Evolutionary conservation across 2,113 vertebrate genomes (phyloP), one percentile per base, ranked within the genome.

Genomic region (Panurus biarmicus): DNA sequence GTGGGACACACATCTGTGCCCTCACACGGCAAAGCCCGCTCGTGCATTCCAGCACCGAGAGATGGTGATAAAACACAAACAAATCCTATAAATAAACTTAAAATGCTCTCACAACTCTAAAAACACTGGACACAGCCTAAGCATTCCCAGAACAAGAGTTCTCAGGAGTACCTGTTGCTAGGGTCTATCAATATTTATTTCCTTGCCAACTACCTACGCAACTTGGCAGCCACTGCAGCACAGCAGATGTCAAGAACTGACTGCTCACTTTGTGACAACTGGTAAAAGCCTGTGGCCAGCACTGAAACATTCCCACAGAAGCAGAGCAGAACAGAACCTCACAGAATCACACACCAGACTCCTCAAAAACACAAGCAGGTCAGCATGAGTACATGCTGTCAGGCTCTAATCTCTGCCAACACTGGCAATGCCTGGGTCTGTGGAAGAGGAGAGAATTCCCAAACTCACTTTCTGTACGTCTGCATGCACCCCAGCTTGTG

Each of bases 181-280:
- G 77, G 85, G 60, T 38, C 89, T 95, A 90, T 90, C 93, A 97
- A 80, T 86, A 91, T 95, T 93, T 96, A 86, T 75, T 94, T 89
- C 89, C 87, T 89, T 75, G 88, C 72, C 92, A 82, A 84, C 84
- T 78, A 94, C 93, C 85, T 81, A 80, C 7, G 2, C 90, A 40
- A 16, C 87, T 95, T 94, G 92, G 95, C 94, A 93, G 94, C n/a
- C 76, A 10, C 62, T 17, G 64, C 80, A 51, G 87, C 69, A 10
- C 62, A 67, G 78, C 92, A 97, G 96, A 96, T 95, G 92, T 93
- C 87, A 72, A 40, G 92, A 94, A 57, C 72, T 38, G 87, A 61
- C 77, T 35, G 85, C 81, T 96, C 80, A 0, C 75, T 94, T 81
- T 70, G 83, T 66, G 84, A 57, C 93, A 91, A 72, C 61, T 76